A percentile compares a stretch with the other conserved stretches of the same genome.
Evolutionary conservation across 1,140 invertebrate genomes (phyloP).

Genomic region (Apis dorsata): DNA sequence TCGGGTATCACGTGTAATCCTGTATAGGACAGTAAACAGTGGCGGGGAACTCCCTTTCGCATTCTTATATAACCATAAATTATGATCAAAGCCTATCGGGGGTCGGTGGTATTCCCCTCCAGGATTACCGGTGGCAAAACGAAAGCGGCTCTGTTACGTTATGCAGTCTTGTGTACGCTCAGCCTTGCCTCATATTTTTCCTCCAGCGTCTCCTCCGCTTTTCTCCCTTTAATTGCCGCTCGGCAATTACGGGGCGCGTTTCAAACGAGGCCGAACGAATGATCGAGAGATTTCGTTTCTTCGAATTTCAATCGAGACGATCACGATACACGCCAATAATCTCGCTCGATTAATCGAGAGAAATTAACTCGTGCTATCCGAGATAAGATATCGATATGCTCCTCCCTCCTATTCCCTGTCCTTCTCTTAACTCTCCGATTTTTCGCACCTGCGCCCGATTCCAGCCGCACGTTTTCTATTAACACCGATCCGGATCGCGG

Average conservation of each 20-base stretch:
- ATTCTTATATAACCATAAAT: slow-evolving; percentile 79
- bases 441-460: background rate
- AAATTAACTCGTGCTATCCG: background rate
- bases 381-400: background rate
- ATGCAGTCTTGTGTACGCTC: slow-evolving; percentile 16
- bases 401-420: background rate
- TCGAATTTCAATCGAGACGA: background rate
- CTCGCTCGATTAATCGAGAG: background rate
- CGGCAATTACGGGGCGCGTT: slow-evolving; percentile 2
- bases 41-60: slow-evolving; percentile 70
- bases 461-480: slow-evolving; percentile 22
- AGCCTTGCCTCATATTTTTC: slow-evolving; percentile 62
- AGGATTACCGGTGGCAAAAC: slow-evolving; percentile 56
- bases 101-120: slow-evolving; percentile 50
- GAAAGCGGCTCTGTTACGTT: slow-evolving; percentile 17
- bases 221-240: slow-evolving; percentile 47
- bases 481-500: slow-evolving; percentile 2
- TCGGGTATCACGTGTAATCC: slow-evolving; percentile 62
- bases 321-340: background rate
- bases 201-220: background rate
- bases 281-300: background rate
- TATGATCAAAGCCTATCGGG: slow-evolving; percentile 70
- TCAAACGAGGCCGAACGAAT: background rate
- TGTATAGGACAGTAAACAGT: slow-evolving; percentile 73
- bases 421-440: slow-evolving; percentile 11